Base-by-base conservation (phyloP, 2,888 invertebrate species). In the Scrobipalpa costella region DNA sequence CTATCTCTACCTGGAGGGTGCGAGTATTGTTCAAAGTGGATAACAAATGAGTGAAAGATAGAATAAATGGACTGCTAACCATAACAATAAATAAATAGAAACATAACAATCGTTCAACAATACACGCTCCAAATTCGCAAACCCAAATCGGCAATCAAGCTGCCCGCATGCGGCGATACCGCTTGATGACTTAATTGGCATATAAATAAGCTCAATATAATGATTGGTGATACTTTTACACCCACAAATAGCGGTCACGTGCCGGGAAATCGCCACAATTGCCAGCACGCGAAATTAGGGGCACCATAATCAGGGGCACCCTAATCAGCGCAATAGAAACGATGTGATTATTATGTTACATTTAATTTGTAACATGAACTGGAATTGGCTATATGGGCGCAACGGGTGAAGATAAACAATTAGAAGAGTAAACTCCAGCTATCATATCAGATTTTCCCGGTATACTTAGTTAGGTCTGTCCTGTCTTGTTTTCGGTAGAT, bases 211-310 rank as follows among this genome's bases (percentile, higher is more conserved):
- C 77, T 77, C 76, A 80, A 81, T 78, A 75, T 77, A 83, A 83
- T 83, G 77, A 82, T 79, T 81, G 83, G 81, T 81, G 84, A 85
- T 85, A 82, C 75, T 78, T 83, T 86, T 81, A 84, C 77, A 78
- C 79, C 75, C 73, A 75, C 84, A 85, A 89, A 90, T 88, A 86
- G 84, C 77, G 89, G 90, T 89, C 90, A 90, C 90, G 90, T 90
- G 90, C 65, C 81, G 72, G 68, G 72, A 80, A 86, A 88, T 87
- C 84, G 85, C 84, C 75, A 84, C 84, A 89, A 89, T 89, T 87
- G 86, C 74, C 77, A 76, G 74, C 80, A 78, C 72, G 78, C 76
- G 71, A 75, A 79, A 81, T 79, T 78, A 78, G 74, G 79, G 79
- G 76, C 67, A 65, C 78, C 75, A 7, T n/a, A n/a, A 5, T 1